These are phyloP conservation scores for Plutella xylostella DNA, from an alignment of 2,888 invertebrate species.

Conservation along the genomic window DNA sequence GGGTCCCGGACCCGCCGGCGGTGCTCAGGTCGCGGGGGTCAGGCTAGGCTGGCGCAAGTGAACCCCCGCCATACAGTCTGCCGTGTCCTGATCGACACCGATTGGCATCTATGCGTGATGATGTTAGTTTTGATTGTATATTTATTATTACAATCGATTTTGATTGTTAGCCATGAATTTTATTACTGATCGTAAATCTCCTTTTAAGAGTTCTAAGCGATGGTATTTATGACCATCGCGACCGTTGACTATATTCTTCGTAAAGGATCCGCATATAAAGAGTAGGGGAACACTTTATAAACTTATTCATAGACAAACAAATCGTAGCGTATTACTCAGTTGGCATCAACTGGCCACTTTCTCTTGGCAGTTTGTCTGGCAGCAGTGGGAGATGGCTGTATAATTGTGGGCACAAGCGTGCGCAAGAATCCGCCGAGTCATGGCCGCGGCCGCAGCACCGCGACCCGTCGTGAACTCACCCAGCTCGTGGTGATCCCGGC, in stretches of 20 bases:
- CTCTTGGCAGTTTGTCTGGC: not conserved
- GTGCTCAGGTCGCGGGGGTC: not conserved
- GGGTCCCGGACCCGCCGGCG: no score
- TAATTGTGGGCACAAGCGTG: not conserved
- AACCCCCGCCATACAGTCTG: conserved; percentile 16
- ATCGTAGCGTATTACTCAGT: no score
- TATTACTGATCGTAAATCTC: no score
- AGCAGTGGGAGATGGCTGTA: not conserved
- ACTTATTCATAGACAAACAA: no score
- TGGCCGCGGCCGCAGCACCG: conserved; percentile 4
- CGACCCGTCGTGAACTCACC: not conserved
- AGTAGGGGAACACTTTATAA: no score
- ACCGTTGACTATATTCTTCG: no score
- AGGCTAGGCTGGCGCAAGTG: not conserved
- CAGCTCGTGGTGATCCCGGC: not conserved
- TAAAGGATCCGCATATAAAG: no score
- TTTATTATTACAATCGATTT: not conserved
- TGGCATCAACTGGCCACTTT: not conserved
- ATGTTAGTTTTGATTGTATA: conserved; percentile 10
- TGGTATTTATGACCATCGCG: no score
- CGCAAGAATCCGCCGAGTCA: conserved; percentile 20
- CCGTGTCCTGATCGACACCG: conserved; percentile 10
- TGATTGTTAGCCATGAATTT: not conserved
- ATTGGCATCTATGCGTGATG: conserved; percentile 12
- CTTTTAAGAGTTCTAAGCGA: no score